These are phyloP conservation scores for Temnothorax longispinosus DNA, from an alignment of 1,140 invertebrate genomes.

Conservation along the genomic window DNA sequence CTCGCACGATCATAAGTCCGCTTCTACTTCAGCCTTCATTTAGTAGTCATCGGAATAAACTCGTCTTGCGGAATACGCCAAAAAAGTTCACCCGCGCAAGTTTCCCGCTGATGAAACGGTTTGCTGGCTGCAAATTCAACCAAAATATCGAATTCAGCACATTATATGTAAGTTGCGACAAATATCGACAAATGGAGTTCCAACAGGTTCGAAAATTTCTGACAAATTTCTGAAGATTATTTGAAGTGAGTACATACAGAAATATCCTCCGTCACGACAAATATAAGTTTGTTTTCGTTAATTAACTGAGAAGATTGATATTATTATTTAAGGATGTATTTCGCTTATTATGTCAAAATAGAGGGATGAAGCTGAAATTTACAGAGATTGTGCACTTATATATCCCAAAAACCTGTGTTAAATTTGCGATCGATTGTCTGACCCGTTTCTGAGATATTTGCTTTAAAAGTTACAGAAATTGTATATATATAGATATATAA, in stretches of 20 bases:
- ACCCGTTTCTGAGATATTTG: too few relatives aligned
- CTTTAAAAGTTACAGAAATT: too few relatives aligned
- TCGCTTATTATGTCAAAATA: too few relatives aligned
- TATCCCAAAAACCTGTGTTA: too few relatives aligned
- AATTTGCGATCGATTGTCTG: too few relatives aligned
- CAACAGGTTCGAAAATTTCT: background rate
- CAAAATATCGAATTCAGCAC: constrained; percentile 1
- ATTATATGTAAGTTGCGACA: background rate
- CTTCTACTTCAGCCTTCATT: constrained; percentile 23
- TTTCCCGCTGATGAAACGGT: constrained; percentile 18
- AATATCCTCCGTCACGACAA: background rate
- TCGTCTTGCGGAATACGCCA: background rate
- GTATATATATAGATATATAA: too few relatives aligned
- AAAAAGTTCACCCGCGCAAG: background rate
- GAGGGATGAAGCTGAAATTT: too few relatives aligned
- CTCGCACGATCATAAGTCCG: constrained; percentile 27
- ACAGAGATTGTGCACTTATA: too few relatives aligned
- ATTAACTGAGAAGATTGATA: background rate
- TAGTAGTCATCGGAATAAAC: constrained; percentile 13
- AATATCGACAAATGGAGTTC: background rate
- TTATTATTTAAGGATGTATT: background rate
- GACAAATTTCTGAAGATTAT: background rate
- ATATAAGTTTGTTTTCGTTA: background rate
- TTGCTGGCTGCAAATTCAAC: constrained; percentile 9
- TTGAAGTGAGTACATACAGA: background rate